Conservation (phyloP, 2,113 vertebrate genomes). For the Mesitornis unicolor region DNA sequence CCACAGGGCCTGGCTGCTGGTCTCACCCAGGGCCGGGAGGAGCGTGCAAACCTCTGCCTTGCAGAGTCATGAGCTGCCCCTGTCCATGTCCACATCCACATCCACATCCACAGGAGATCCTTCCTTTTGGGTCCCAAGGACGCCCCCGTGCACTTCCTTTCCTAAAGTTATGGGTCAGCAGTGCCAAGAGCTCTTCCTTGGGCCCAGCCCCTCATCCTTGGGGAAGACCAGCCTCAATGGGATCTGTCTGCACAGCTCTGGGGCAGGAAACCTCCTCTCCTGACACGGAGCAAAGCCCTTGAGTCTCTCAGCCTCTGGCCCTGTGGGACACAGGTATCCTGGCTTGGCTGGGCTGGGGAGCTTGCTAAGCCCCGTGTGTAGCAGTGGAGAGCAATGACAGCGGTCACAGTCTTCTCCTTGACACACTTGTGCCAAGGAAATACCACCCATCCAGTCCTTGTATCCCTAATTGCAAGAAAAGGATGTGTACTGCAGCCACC, state of each 20-base stretch:
- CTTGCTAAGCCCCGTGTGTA: accelerated
- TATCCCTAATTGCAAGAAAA: not conserved
- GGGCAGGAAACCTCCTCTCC: not conserved
- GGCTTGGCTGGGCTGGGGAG: not conserved
- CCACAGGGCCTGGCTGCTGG: not conserved
- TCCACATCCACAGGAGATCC: no score
- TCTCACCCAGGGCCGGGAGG: not conserved
- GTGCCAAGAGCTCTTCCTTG: not conserved
- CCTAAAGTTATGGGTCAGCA: not conserved
- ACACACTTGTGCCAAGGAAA: not conserved
- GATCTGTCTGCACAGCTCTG: not conserved
- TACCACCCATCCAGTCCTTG: not conserved
- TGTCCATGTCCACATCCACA: not conserved
- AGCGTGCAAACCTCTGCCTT: not conserved
- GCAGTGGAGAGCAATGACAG: not conserved
- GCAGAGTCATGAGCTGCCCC: not conserved
- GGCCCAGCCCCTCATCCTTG: not conserved
- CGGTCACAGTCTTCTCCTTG: not conserved
- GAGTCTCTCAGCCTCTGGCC: not conserved
- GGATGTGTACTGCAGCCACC: accelerated
- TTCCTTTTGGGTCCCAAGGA: not conserved
- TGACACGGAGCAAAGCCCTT: not conserved
- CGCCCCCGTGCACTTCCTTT: not conserved
- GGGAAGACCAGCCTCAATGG: no score
- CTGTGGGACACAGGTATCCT: not conserved